Evolutionary conservation across 2,113 vertebrate genomes (phyloP), one percentile per base, ranked within the genome.

Genomic region (Dolichotis patagonum): DNA sequence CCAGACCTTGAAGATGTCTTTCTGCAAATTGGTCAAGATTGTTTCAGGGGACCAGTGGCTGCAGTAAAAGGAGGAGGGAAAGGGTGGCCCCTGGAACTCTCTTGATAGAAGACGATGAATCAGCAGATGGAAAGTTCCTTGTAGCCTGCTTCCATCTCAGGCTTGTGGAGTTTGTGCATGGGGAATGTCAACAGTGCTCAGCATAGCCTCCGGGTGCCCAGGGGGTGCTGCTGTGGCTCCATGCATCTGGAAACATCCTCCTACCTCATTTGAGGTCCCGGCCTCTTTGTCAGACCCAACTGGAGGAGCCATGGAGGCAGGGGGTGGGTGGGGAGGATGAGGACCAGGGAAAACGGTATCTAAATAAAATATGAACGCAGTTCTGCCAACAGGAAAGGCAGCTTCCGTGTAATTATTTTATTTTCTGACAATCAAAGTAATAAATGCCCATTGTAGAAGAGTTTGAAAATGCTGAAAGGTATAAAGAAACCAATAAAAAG

Each of bases 401-500:
- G 65, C 65, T 80, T 52, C 67, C 7, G 82, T 63, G 69, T 32
- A 12, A 77, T 85, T 46, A 86, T 80, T 78, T 90, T 49, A 60
- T 77, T 73, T 97, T 67, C 62, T 86, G 32, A 94, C 11, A 4
- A 65, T 84, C 41, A n/a, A 65, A 91, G 28, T 69, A 90, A 71
- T 94, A 94, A 81, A 94, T 32, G 10, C 19, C 75, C 35, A 89
- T 30, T 62, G 43, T 65, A 41, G 46, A 81, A 88, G 83, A 17
- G 0, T 43, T 62, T 56, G 26, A 75, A 92, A 85, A 83, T 91
- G 69, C 56, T 77, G 20, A 67, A 78, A 90, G 73, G 32, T 54
- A 77, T 86, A 91, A 96, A 67, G 41, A 81, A 62, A 81, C 14
- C 6, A 83, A 46, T 85, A 63, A 95, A 93, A 93, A 71, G 26